Evolutionary conservation across 2,888 invertebrate species (phyloP), one percentile per base, ranked within the genome.

Genomic region (Acronicta leporina): DNA sequence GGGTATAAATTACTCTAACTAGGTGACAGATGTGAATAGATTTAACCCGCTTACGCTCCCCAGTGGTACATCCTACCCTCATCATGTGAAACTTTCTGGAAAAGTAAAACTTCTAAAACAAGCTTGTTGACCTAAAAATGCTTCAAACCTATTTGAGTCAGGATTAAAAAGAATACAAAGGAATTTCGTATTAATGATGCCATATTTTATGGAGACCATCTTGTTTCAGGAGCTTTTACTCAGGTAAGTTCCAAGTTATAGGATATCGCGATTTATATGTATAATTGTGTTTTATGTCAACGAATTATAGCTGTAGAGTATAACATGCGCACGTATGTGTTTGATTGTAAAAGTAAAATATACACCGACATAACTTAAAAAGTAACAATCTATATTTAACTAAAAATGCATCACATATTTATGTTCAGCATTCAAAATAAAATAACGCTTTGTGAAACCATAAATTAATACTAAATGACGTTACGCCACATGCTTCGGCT

Each of bases 181-280:
- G 79, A 82, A 82, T 86, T 85, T 79, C 77, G 83, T 87, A 87
- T 87, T 88, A 89, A 89, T 85, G 87, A 81, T 74, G 81, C 81
- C 75, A 87, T 89, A 90, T 87, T 88, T 90, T 81, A 84, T 65
- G 75, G 81, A 75, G 63, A 75, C 81, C 84, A 79, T 87, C 88
- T 89, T 86, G 79, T 87, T 87, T 84, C 62, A 67, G 77, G 61
- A 77, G 69, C 75, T 75, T 77, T 76, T 16, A 47, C 30, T 35
- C 15, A 30, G 45, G 44, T 62, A 50, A 41, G 52, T 11, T 42
- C 16, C 43, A 77, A 70, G 50, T 56, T 2, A 62, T 13, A 63
- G 43, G 58, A 53, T 3, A 13, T 6, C 20, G 64, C 61, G 55
- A 33, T 0, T 16, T 38, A n/a, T 11, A 33, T 11, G 11, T 11